Percentiles rank a stretch among this genome's conserved stretches.
These are phyloP conservation scores for Neodiprion lecontei DNA, from an alignment of 1,140 invertebrate genomes.

Conservation along the genomic window DNA sequence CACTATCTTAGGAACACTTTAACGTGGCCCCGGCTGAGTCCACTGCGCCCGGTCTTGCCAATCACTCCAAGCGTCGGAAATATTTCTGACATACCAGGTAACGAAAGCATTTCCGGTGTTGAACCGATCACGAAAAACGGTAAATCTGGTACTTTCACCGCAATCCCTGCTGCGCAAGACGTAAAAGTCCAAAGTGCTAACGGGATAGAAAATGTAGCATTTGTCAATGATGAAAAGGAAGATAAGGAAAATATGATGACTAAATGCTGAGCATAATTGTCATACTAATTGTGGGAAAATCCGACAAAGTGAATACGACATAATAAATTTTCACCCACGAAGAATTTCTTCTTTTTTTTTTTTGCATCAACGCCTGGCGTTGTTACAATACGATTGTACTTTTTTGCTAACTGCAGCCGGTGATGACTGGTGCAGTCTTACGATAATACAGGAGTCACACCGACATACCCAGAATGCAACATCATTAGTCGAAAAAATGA, in stretches of 20 bases:
- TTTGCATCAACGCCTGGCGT: slow-evolving; percentile 16
- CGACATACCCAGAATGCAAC: no score
- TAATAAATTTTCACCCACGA: background rate
- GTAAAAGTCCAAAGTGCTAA: slow-evolving; percentile 9
- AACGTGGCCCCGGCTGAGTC: slow-evolving; percentile 41
- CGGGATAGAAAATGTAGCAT: slow-evolving; percentile 38
- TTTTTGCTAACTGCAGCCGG: background rate
- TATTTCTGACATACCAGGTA: slow-evolving; percentile 29
- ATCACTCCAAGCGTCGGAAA: slow-evolving; percentile 40
- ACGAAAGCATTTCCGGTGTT: slow-evolving; percentile 15
- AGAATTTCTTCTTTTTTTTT: slow-evolving; percentile 17
- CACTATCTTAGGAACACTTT: slow-evolving; percentile 48
- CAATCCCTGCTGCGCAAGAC: background rate
- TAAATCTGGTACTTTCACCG: slow-evolving; percentile 14
- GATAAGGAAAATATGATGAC: slow-evolving; percentile 26
- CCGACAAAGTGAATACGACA: background rate
- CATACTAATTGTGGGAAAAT: background rate
- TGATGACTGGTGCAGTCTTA: no score
- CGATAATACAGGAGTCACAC: no score
- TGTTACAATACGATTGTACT: slow-evolving; percentile 10
- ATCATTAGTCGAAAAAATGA: no score
- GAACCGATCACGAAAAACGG: slow-evolving; percentile 18
- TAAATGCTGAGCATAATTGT: slow-evolving; percentile 25
- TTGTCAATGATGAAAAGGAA: slow-evolving; percentile 29
- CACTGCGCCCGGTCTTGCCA: slow-evolving; percentile 13